Evolutionary conservation across 2,113 vertebrate genomes (phyloP).

Genomic region (Bufo bufo): DNA sequence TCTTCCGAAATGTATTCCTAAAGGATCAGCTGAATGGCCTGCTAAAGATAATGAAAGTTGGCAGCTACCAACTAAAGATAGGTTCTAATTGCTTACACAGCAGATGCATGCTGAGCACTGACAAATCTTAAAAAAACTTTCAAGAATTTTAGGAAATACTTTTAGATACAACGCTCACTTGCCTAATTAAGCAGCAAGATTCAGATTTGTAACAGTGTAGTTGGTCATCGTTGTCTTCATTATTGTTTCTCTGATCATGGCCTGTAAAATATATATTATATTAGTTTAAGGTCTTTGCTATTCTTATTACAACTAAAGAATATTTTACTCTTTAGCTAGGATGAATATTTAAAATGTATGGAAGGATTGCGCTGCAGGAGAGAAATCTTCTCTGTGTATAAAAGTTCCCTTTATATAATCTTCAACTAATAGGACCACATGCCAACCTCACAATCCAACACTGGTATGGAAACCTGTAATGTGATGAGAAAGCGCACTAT

Average conservation of each 20-base stretch:
- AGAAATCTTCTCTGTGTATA: too few relatives aligned
- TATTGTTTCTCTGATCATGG: not conserved
- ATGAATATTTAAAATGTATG: too few relatives aligned
- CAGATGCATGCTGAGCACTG: constrained; percentile 42
- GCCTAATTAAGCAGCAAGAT: not conserved
- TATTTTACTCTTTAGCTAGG: not conserved
- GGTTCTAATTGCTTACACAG: constrained; percentile 46
- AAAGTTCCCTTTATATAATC: too few relatives aligned
- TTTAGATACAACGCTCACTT: constrained; percentile 1
- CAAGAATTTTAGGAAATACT: constrained; percentile 19
- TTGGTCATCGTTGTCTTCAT: not conserved
- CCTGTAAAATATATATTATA: too few relatives aligned
- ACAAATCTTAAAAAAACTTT: constrained; percentile 4
- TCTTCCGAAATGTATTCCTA: constrained; percentile 45
- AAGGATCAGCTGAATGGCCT: constrained; percentile 46
- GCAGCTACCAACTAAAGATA: constrained; percentile 49
- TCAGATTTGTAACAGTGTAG: not conserved
- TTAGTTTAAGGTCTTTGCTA: too few relatives aligned
- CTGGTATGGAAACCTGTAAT: too few relatives aligned
- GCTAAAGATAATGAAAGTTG: constrained; percentile 51
- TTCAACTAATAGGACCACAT: too few relatives aligned
- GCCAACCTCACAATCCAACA: too few relatives aligned
- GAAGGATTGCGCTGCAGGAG: too few relatives aligned
- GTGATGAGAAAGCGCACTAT: too few relatives aligned
- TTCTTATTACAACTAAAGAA: not conserved